phyloP scores from a whole-genome alignment of 2,797 vertebrate genomes.

The Linurgus olivaceus region DNA sequence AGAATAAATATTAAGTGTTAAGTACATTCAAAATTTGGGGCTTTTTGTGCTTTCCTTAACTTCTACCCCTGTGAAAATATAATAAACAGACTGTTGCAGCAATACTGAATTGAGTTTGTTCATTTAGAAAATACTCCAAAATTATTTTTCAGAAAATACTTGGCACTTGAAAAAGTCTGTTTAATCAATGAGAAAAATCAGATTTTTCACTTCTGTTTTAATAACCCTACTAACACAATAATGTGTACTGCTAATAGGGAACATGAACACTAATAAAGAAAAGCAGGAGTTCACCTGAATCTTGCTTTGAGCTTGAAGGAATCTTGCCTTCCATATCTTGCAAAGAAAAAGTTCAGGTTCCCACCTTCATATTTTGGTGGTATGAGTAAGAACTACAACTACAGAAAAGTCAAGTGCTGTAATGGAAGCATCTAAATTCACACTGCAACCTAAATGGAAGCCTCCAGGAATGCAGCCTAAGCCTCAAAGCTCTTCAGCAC shows the following conservation, averaged over 20 bases:
- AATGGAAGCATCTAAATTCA: not conserved
- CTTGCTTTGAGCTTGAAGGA: not conserved
- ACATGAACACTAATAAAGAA: rapidly evolving
- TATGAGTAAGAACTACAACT: not conserved
- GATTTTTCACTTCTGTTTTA: not conserved
- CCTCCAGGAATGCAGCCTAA: not conserved
- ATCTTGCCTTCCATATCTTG: not conserved
- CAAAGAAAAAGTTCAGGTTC: not conserved
- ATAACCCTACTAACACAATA: not conserved
- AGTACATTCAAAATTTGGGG: not conserved
- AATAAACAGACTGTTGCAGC: not conserved
- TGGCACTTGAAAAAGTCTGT: not conserved
- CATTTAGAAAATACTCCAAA: not conserved
- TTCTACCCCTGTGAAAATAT: not conserved
- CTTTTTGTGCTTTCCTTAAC: not conserved
- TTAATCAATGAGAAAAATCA: not conserved
- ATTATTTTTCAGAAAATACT: not conserved
- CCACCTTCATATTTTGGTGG: not conserved
- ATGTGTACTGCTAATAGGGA: not conserved
- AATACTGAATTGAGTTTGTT: not conserved
- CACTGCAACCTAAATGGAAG: not conserved
- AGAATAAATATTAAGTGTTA: not conserved
- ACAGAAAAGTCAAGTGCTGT: not conserved
- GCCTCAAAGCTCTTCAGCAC: not conserved
- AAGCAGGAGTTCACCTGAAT: not conserved